Evolutionary conservation across 2,888 invertebrate genomes (phyloP), one percentile per base, ranked within the genome.

Genomic region (Chydorus sphaericus): DNA sequence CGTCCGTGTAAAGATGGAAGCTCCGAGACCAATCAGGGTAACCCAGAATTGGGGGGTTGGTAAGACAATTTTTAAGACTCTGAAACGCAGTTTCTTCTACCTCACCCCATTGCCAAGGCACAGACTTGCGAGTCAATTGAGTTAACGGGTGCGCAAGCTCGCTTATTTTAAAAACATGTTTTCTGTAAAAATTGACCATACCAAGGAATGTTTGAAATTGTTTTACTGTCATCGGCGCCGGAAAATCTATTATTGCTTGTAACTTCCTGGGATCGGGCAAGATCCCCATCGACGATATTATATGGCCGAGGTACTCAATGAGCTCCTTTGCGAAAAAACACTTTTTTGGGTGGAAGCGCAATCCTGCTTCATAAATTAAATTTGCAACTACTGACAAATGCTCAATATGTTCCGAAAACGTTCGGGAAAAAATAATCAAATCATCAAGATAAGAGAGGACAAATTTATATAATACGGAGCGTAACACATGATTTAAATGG

Each of bases 401-500:
- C 7, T 16, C 23, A 4, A 33, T n/a, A 18, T 56, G 56, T 2
- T 56, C 52, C 7, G 20, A n/a, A n/a, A 28, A 37, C 14, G 33
- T 31, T 8, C n/a, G n/a, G n/a, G 39, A 31, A 48, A 23, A 57
- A n/a, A 54, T 38, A 20, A 53, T 7, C 31, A 52, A 23, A 3
- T 52, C 54, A 20, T 58, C 55, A 2, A 49, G 38, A 36, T 58
- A 58, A 1, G 56, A 57, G 8, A 59, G 28, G 30, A 8, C 26
- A 29, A 11, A 49, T 48, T 38, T 37, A 37, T n/a, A 51, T 48
- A 51, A 51, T 57, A 18, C 20, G 11, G 2, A 37, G 30, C 16
- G 38, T 37, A 66, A 53, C 2, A 65, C 60, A 23, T 61, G 57
- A 49, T 67, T 63, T 54, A 67, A 67, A 55, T 66, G 62, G 31